Percentiles rank a stretch among this genome's conserved stretches.
Evolutionary conservation across 1,140 invertebrate species (phyloP).

Genomic region (Bombus haemorrhoidalis): DNA sequence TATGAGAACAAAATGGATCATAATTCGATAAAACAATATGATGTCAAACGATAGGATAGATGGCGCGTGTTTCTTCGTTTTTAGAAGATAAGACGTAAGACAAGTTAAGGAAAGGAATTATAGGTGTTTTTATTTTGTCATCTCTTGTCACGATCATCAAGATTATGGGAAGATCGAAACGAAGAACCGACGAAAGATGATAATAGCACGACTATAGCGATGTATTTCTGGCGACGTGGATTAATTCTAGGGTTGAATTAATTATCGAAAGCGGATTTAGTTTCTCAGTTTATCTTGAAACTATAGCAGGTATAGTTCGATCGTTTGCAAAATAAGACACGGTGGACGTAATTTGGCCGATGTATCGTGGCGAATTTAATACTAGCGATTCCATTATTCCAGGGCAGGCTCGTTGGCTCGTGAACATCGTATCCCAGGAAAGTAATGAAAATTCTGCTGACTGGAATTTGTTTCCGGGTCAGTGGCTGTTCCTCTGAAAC

Average conservation of each 20-base stretch:
- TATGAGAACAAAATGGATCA: too few species aligned
- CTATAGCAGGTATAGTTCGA: too few species aligned
- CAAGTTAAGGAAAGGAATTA: too few species aligned
- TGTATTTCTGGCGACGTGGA: background rate
- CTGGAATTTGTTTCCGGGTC: slow-evolving; percentile 18
- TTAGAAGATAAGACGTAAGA: too few species aligned
- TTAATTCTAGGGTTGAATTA: too few species aligned
- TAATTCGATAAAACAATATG: too few species aligned
- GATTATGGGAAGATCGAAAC: too few species aligned
- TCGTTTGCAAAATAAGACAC: background rate
- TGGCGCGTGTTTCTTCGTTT: too few species aligned
- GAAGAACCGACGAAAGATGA: background rate
- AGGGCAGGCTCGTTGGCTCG: background rate
- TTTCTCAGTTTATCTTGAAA: background rate
- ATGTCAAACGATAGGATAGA: too few species aligned
- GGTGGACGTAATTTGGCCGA: background rate
- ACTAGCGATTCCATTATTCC: slow-evolving; percentile 15
- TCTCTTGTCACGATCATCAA: too few species aligned
- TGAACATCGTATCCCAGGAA: background rate
- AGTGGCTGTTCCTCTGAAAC: background rate
- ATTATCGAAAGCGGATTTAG: background rate
- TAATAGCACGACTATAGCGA: too few species aligned
- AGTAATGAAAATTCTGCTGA: slow-evolving; percentile 28
- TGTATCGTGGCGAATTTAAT: slow-evolving; percentile 4
- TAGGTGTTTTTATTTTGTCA: too few species aligned